Evolutionary conservation across 1,140 invertebrate genomes (phyloP), one percentile per base, ranked within the genome.

Genomic region (Dreissena polymorpha): DNA sequence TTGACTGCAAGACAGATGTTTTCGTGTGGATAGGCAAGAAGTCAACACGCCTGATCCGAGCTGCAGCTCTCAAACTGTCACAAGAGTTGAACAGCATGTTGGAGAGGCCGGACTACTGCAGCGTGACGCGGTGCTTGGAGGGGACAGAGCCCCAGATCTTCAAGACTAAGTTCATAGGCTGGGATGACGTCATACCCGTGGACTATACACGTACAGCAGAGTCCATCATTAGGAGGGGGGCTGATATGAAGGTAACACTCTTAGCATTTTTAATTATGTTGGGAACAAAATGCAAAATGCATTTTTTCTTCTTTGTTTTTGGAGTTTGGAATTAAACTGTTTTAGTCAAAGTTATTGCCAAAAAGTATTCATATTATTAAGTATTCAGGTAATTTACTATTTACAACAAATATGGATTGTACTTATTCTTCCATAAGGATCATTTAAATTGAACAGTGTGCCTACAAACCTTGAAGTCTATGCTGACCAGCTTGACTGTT

Each of bases 21-120:
- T 99, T 99, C 94, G 97, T 99, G 14, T 99, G 99, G 97, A 98
- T 99, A 94, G 99, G 99, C 8, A 98, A 99, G 91, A 99, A 99
- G 92, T 99, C 99, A 0, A 99, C 98, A 0, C 94, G 98, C 74
- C 93, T 99, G 76, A 97, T 99, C 0, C 95, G 98, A 83, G 98
- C 98, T 60, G 99, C 99, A 10, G 98, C 98, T 18, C 95, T 99
- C 49, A 99, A 99, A 93, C 92, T 99, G 29, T 98, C 97, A 0
- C 97, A 99, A 90, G 98, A 99, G 94, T 92, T 99, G 50, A 97
- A 98, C 88, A 98, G 97, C 96, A 97, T 99, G 91, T 91, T 95
- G 49, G 94, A 97, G 75, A 94, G 99, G 23, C 97, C 98, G 3
- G 94, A 96, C 18, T 97, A 97, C 94, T 97, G 98, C 0, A 93